Evolutionary conservation across 2,797 vertebrate genomes (phyloP).

Genomic region (Anguilla marmorata): DNA sequence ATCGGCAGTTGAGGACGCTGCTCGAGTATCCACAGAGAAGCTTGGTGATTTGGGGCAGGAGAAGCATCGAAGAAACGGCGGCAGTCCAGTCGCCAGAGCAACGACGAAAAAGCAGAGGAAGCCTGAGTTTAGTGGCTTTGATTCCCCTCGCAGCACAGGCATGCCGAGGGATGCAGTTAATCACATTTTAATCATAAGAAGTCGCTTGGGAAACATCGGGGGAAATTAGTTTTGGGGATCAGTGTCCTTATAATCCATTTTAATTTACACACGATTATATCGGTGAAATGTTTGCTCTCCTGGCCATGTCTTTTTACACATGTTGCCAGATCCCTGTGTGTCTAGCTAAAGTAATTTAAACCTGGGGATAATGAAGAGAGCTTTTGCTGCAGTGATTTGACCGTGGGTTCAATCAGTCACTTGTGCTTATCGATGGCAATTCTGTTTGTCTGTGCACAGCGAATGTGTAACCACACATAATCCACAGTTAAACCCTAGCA

Average conservation of each 20-base stretch:
- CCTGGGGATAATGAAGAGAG: conserved; percentile 16
- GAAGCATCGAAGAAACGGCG: background rate
- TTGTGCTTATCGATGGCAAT: background rate
- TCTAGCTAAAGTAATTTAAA: conserved; percentile 22
- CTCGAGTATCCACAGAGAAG: conserved; percentile 4
- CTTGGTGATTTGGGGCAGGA: background rate
- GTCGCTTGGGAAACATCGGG: conserved; percentile 1
- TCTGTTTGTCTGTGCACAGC: background rate
- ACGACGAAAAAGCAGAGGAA: background rate
- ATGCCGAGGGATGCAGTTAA: conserved; percentile 7
- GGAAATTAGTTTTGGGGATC: conserved; percentile 35
- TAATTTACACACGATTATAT: conserved; percentile 39
- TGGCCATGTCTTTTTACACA: background rate
- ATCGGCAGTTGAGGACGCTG: background rate
- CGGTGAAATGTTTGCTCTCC: conserved; percentile 28
- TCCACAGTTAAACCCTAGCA: background rate
- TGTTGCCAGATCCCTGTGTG: background rate
- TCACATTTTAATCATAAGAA: conserved; percentile 25
- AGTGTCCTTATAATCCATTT: conserved; percentile 35
- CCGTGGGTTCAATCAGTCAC: conserved; percentile 6
- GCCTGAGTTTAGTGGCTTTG: background rate
- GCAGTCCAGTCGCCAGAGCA: background rate
- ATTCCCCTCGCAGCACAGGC: background rate
- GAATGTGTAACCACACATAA: background rate
- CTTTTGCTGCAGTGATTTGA: conserved; percentile 6